A percentile compares a stretch with the other conserved stretches of the same genome.
These are phyloP conservation scores for Drosophila macrospina DNA, from an alignment of 2,888 invertebrate species.

Conservation along the genomic window DNA sequence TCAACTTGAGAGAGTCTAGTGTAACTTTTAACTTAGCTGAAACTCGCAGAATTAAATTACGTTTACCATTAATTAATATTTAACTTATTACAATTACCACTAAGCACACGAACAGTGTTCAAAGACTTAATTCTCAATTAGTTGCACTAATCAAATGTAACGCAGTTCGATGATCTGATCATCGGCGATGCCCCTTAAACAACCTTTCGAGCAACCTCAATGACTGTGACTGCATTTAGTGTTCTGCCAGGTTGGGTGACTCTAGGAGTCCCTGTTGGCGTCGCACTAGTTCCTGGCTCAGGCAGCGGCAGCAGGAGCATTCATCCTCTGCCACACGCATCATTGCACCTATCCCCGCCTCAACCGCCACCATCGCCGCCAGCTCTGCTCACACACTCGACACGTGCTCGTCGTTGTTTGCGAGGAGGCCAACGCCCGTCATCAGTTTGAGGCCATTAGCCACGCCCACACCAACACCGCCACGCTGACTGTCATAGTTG, in stretches of 20 bases:
- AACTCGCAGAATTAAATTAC: slow-evolving; percentile 2
- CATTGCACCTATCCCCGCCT: slow-evolving; percentile 48
- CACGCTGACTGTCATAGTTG: slow-evolving; percentile 71
- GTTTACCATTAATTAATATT: slow-evolving; percentile 2
- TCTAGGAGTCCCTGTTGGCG: slow-evolving; percentile 74
- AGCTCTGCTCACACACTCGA: slow-evolving; percentile 78
- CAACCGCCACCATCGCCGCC: slow-evolving; percentile 75
- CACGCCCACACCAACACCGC: slow-evolving; percentile 73
- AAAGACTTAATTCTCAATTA: slow-evolving; percentile 76
- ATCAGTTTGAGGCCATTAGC: slow-evolving; percentile 61
- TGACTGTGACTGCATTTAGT: slow-evolving; percentile 22
- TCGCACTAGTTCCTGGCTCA: slow-evolving; percentile 74
- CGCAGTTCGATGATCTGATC: slow-evolving; percentile 66
- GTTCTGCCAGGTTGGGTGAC: slow-evolving; percentile 49
- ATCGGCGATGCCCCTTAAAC: slow-evolving; percentile 41
- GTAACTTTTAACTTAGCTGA: not conserved
- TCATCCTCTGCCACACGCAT: slow-evolving; percentile 54
- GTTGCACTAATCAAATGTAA: slow-evolving; percentile 66
- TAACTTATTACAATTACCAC: slow-evolving; percentile 52
- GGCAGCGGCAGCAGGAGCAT: slow-evolving; percentile 80
- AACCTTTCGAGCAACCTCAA: slow-evolving; percentile 34
- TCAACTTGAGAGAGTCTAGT: not conserved
- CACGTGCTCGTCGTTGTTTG: slow-evolving; percentile 68
- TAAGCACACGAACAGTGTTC: slow-evolving; percentile 77
- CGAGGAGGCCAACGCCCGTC: slow-evolving; percentile 29